A percentile compares a stretch with the other conserved stretches of the same genome.
Evolutionary conservation across 2,113 vertebrate species (phyloP).

Genomic region (Heterochromis multidens): DNA sequence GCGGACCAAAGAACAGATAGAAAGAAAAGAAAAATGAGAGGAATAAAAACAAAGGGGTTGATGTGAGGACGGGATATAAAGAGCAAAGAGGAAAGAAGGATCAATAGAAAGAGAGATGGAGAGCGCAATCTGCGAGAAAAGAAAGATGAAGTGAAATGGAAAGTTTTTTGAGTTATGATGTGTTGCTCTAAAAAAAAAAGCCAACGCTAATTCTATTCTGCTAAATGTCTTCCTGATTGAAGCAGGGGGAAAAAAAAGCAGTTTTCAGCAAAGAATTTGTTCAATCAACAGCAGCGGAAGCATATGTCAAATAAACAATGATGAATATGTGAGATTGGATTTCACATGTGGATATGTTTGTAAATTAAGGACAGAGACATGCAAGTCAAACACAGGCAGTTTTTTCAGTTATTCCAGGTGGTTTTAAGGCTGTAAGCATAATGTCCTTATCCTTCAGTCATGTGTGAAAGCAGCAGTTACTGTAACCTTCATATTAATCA

Average conservation of each 20-base stretch:
- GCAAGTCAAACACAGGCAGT: background rate
- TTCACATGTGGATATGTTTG: background rate
- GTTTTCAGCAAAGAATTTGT: background rate
- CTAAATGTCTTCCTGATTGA: background rate
- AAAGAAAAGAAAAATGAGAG: background rate
- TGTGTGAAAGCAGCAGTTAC: background rate
- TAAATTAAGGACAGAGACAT: background rate
- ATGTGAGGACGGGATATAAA: background rate
- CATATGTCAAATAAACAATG: background rate
- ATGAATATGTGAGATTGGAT: background rate
- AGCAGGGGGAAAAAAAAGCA: background rate
- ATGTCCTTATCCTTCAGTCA: background rate
- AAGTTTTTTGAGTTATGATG: background rate
- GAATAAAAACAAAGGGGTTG: slow-evolving; percentile 9
- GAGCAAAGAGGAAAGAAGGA: background rate
- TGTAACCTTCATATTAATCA: background rate
- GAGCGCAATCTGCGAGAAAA: background rate
- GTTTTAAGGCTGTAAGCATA: background rate
- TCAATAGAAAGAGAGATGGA: background rate
- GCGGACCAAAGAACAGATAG: background rate
- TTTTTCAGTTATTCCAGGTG: background rate
- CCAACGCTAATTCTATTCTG: background rate
- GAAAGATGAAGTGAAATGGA: background rate
- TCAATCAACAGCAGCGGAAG: background rate
- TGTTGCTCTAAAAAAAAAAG: background rate